phyloP scores from a whole-genome alignment of 2,888 invertebrate genomes.

The Agrochola lychnidis region DNA sequence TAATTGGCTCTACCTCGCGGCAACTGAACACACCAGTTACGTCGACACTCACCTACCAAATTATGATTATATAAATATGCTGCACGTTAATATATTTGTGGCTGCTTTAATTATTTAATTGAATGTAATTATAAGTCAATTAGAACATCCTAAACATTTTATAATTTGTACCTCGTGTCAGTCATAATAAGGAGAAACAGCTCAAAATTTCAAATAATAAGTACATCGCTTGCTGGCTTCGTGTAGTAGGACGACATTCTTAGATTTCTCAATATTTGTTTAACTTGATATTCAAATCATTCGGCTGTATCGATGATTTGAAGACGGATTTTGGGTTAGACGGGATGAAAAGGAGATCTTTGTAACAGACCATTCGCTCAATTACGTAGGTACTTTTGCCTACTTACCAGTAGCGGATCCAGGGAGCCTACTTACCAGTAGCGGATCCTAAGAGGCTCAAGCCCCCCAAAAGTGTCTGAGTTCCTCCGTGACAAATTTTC shows the following conservation, averaged over 20 bases:
- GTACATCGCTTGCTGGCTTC: not conserved
- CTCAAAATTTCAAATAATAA: not conserved
- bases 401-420: no score
- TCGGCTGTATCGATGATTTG: not conserved
- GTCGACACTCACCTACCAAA: conserved; percentile 37
- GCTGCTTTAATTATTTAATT: conserved; percentile 41
- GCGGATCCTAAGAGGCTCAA: no score
- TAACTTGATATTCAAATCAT: conserved; percentile 7
- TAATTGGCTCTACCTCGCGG: conserved; percentile 72
- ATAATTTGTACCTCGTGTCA: conserved; percentile 9
- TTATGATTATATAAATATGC: conserved; percentile 54
- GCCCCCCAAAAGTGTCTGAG: no score
- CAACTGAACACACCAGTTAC: conserved; percentile 61
- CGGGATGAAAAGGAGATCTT: not conserved
- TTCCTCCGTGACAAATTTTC: no score
- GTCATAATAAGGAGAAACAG: conserved; percentile 20
- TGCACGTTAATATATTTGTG: conserved; percentile 26
- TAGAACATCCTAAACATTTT: conserved; percentile 42
- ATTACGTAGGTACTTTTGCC: not conserved
- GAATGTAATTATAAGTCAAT: conserved; percentile 46
- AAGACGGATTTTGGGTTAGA: not conserved
- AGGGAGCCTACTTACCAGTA: no score
- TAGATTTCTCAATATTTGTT: conserved; percentile 27
- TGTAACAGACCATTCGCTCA: not conserved
- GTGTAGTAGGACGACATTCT: conserved; percentile 33